Evolutionary conservation across 2,797 vertebrate genomes (phyloP).

Genomic region (Choloepus didactylus): DNA sequence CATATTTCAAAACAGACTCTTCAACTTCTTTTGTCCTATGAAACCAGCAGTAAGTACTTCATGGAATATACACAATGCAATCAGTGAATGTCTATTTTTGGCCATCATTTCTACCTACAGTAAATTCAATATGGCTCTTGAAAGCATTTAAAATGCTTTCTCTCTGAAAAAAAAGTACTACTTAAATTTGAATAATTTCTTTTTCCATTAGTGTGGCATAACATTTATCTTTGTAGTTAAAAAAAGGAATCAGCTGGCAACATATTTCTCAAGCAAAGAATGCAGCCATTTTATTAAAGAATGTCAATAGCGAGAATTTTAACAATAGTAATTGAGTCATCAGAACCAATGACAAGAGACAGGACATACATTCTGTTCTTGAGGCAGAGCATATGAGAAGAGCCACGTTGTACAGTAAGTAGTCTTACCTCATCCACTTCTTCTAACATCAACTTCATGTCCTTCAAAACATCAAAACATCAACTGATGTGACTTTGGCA

Average conservation of each 20-base stretch:
- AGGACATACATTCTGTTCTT: not conserved
- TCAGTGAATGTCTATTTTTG: not conserved
- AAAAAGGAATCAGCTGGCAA: not conserved
- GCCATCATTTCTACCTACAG: not conserved
- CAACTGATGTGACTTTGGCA: fast-evolving
- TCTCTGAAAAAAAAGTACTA: conserved; percentile 10
- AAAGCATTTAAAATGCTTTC: conserved; percentile 52
- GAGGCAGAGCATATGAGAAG: not conserved
- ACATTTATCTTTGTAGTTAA: conserved; percentile 35
- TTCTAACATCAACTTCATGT: not conserved
- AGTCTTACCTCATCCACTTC: not conserved
- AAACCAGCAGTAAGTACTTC: not conserved
- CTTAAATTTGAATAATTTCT: conserved; percentile 31
- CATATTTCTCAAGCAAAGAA: not conserved
- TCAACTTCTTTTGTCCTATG: not conserved
- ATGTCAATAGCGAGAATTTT: not conserved
- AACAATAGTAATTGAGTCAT: not conserved
- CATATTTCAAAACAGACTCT: not conserved
- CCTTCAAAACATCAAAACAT: not conserved
- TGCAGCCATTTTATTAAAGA: not conserved
- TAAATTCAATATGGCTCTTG: not conserved
- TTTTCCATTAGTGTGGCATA: not conserved
- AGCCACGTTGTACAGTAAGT: too few relatives aligned
- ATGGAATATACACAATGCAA: not conserved
- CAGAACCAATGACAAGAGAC: not conserved